A percentile compares a stretch with the other conserved stretches of the same genome.
Conservation (phyloP, 2,113 vertebrate genomes). For the Phaethon lepturus region DNA sequence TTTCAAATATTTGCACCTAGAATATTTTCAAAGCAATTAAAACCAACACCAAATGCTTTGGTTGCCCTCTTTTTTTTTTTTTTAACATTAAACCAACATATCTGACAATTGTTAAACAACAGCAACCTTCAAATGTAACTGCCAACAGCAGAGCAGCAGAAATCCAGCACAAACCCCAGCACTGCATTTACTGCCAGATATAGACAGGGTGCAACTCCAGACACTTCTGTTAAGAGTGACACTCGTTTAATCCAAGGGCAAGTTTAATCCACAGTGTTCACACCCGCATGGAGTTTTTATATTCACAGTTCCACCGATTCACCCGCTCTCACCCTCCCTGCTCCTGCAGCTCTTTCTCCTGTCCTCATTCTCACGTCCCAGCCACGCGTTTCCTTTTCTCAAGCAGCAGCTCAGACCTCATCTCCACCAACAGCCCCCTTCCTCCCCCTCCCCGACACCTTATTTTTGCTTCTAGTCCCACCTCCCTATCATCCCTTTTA, state of each 20-base stretch:
- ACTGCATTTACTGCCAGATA: accelerated
- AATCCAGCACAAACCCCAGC: not conserved
- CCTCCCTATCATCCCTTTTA: not conserved
- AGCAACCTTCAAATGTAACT: not conserved
- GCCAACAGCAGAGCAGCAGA: not conserved
- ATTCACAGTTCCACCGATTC: not conserved
- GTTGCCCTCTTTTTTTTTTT: not conserved
- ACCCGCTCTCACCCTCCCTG: not conserved
- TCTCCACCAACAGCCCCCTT: not conserved
- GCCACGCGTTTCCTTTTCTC: not conserved
- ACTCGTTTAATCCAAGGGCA: not conserved
- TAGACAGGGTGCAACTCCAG: not conserved
- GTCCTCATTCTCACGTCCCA: not conserved
- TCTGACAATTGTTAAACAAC: not conserved
- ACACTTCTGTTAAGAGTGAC: not conserved
- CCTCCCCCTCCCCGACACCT: not conserved
- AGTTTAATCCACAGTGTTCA: not conserved
- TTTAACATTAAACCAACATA: not conserved
- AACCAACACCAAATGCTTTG: not conserved
- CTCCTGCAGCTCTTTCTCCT: not conserved
- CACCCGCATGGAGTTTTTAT: not conserved
- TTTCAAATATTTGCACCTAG: not conserved
- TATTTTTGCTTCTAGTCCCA: not conserved
- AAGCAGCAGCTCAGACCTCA: not conserved
- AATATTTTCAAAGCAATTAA: not conserved